Percentiles rank a stretch among this genome's conserved stretches.
These are phyloP conservation scores for Plectus sambesii DNA, from an alignment of 1,140 invertebrate species.

Conservation along the genomic window DNA sequence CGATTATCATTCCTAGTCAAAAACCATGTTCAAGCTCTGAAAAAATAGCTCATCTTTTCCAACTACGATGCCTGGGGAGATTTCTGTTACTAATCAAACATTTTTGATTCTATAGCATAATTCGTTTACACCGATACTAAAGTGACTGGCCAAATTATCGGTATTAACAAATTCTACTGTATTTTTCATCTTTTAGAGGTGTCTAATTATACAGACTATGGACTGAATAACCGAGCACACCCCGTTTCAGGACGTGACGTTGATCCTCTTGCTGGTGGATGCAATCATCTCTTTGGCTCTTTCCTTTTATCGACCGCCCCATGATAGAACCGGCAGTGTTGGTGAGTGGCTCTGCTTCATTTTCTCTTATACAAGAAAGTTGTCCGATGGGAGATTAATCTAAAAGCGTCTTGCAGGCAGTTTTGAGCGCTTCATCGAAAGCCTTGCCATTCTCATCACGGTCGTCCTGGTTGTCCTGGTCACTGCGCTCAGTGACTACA, in stretches of 20 bases:
- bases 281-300: slow-evolving; percentile 74
- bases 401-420: no score
- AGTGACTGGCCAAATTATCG: slow-evolving; percentile 3
- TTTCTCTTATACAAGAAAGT: no score
- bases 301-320: slow-evolving; percentile 70
- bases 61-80: no score
- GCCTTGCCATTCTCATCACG: slow-evolving; percentile 43
- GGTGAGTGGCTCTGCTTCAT: slow-evolving; percentile 10
- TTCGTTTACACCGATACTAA: slow-evolving; percentile 4
- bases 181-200: slow-evolving; percentile 9
- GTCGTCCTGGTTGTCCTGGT: slow-evolving; percentile 45
- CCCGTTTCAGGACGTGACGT: slow-evolving; percentile 67
- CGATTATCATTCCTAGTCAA: no score
- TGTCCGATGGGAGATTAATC: not conserved
- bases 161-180: slow-evolving; percentile 19
- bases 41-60: no score
- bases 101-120: no score
- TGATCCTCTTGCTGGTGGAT: slow-evolving; percentile 64
- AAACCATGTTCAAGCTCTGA: no score
- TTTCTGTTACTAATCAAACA: no score
- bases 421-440: slow-evolving; percentile 40
- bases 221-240: no score
- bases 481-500: slow-evolving; percentile 44
- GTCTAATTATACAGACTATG: no score
- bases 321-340: slow-evolving; percentile 31